Base-by-base conservation (phyloP, 2,797 vertebrate genomes). In the Rhynchotus rufescens region DNA sequence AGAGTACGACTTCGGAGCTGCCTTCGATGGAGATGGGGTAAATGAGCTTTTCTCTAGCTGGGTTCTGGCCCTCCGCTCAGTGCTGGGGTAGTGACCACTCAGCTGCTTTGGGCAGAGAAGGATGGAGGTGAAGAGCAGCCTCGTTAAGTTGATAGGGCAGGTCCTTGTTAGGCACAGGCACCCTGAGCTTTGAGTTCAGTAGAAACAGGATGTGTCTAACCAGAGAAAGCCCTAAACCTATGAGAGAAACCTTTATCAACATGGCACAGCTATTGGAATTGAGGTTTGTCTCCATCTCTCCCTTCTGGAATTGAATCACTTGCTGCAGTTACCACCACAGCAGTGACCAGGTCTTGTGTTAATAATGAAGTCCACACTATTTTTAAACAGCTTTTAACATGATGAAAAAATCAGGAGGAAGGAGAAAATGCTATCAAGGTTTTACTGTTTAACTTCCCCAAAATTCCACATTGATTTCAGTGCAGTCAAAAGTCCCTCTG, bases 21-120 rank as follows among this genome's bases (percentile, higher is more conserved):
- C 99, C 75, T 99, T 99, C 93, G 99, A 99, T 93, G 99, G 99
- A 77, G 99, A 99, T 11, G 99, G 99, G 94, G 99, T 99, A 98
- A 96, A 98, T 94, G 23, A 47, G n/a, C 61, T 72, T 61, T 49
- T 84, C 61, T 28, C 5, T 16, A 7, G 28, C 74, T 19, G n/a
- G 30, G 17, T 40, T 52, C 25, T 30, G 69, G 13, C 66, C 17
- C 28, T 30, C 49, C 45, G 2, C 4, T 16, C 52, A 30, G 3
- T 34, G 16, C 4, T 22, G n/a, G 36, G 54, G n/a, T 7, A 7
- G 17, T 21, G 19, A 30, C 30, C 2, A 2, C 21, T 84, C 34
- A 78, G 16, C 54, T 80, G 56, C 54, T 57, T 51, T 51, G 45
- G 47, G 65, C 54, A 65, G 47, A 75, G 47, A 25, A 66, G 54